These are phyloP conservation scores for Artemisiospiza belli DNA, from an alignment of 2,113 vertebrate species.

Conservation along the genomic window DNA sequence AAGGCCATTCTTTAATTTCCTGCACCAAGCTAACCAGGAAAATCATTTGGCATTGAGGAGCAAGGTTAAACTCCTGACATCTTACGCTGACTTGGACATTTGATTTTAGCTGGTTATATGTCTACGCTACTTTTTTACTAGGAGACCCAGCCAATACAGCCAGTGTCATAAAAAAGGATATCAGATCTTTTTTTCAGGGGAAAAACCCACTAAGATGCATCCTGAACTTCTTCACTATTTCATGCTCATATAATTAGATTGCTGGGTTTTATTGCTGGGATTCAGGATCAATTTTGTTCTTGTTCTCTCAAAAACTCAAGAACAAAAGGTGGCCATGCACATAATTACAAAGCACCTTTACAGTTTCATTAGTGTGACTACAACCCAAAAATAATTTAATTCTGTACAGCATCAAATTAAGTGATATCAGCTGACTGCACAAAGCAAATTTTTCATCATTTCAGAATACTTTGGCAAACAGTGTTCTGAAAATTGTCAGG, in stretches of 20 bases:
- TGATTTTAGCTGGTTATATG: background rate
- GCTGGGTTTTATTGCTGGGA: background rate
- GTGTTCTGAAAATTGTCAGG: background rate
- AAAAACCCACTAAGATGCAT: background rate
- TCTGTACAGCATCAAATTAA: background rate
- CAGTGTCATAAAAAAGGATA: background rate
- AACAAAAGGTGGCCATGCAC: background rate
- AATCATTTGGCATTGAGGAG: background rate
- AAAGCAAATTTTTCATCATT: background rate
- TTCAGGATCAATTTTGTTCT: background rate
- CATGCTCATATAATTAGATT: background rate
- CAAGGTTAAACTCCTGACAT: background rate
- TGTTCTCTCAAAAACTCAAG: background rate
- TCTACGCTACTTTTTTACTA: background rate
- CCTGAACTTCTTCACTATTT: background rate
- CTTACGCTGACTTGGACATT: background rate
- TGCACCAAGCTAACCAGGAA: background rate
- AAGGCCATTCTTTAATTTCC: background rate
- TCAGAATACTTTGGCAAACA: background rate
- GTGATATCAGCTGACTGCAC: background rate
- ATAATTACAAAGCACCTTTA: background rate
- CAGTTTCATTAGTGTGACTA: background rate
- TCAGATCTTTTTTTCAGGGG: background rate
- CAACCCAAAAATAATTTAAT: background rate
- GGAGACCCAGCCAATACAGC: background rate